Base-by-base conservation (phyloP, 1,140 invertebrate genomes). In the Orius insidiosus region DNA sequence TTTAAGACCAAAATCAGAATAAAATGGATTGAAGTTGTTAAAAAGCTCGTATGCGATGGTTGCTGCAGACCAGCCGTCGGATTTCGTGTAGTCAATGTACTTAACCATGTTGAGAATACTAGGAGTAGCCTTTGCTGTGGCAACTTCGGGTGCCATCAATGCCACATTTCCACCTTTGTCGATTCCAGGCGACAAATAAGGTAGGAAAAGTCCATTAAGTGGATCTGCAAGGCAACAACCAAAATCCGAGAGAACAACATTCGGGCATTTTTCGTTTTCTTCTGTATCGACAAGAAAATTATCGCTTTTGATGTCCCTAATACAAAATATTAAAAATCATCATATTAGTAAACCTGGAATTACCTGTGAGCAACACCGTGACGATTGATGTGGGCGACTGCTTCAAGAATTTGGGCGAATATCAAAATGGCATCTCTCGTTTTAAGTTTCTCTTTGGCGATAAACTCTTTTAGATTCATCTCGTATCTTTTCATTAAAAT, bases 31-130 rank as follows among this genome's bases (percentile, higher is more conserved):
- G 2, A 55, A 58, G 5, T 80, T 82, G 14, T 50, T 47, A 60
- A 88, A 87, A 54, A 93, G 78, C 64, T 90, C 84, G 60, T 87
- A 89, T 1, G 79, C 80, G 42, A 93, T 70, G 0, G 83, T 71
- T 4, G 82, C 86, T 24, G 69, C 75, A 0, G 84, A 75, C 87
- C 87, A 93, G 3, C 84, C 63, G 65, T 93, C 87, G 0, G 85
- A 71, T 57, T 85, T 85, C 1, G 65, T 68, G 57, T 85, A 93
- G 62, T 87, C 79, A 5, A 92, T 70, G n/a, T n/a, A n/a, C n/a
- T n/a, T n/a, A n/a, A n/a, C n/a, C n/a, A n/a, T n/a, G n/a, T n/a
- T n/a, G n/a, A n/a, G n/a, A n/a, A n/a, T n/a, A n/a, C n/a, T n/a
- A n/a, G n/a, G n/a, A n/a, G n/a, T n/a, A n/a, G n/a, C n/a, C n/a